Base-by-base conservation (phyloP, 2,888 invertebrate genomes). In the Sympetrum striolatum region DNA sequence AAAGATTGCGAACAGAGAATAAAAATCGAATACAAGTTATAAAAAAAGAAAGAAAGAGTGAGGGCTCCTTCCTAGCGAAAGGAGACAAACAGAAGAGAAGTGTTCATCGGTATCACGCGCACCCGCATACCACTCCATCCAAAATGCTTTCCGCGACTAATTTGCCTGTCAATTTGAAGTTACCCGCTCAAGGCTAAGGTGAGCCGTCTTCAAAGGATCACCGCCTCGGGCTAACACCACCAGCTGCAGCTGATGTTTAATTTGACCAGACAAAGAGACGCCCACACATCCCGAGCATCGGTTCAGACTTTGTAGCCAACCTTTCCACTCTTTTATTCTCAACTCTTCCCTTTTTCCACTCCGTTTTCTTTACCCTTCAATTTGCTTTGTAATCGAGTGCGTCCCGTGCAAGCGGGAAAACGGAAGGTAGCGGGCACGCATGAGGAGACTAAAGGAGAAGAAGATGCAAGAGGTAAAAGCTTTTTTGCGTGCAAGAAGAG, bases 171-270 rank as follows among this genome's bases (percentile, higher is more conserved):
- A 91, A 91, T 91, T 91, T 90, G 90, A 90, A 73, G 91, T 81
- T 90, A 91, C 64, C 90, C 90, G 64, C 60, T 37, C 15, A 15
- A 22, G 90, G 90, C 80, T 73, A 91, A 86, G 73, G 82, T 90
- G 90, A 91, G 90, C 81, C 64, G 91, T 48, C 80, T 39, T 73
- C 82, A 58, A 82, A 86, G 79, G 73, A 60, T 79, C 12, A 2
- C 86, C 86, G 81, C 90, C 81, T 35, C 22, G 58, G 79, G 91
- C 91, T 64, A 58, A 90, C 86, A 90, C 86, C 73, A 91, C 60
- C 91, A 91, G 91, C 92, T 92, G 92, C 90, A 90, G 90, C 73
- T 92, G 92, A 92, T 91, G 91, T 92, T 92, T 92, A 91, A 92
- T 92, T 92, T 92, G 91, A 90, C 58, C 80, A 60, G 86, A 86